Evolutionary conservation across 2,113 vertebrate species (phyloP).

Genomic region (Mobula birostris): DNA sequence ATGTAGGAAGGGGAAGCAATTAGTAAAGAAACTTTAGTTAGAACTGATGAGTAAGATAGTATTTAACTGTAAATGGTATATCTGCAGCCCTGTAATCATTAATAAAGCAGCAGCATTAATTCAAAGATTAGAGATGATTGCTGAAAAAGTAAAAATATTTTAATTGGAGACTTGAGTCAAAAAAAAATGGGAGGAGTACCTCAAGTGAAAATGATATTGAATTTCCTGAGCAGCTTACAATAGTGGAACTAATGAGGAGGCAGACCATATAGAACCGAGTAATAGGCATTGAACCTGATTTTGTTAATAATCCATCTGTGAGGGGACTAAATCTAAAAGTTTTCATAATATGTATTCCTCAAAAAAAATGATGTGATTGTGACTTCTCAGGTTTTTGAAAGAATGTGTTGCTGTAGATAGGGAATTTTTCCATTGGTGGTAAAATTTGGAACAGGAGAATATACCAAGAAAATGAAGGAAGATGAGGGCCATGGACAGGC

Average conservation of each 20-base stretch:
- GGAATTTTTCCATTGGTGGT: too few species aligned
- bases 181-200: not conserved
- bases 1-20: not conserved
- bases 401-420: not conserved
- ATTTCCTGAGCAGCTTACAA: not conserved
- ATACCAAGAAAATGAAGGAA: too few species aligned
- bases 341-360: not conserved
- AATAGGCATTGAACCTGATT: too few species aligned
- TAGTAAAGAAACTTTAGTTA: not conserved
- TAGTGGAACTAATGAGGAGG: not conserved
- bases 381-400: not conserved
- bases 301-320: too few species aligned
- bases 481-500: too few species aligned
- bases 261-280: too few species aligned
- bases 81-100: too few species aligned
- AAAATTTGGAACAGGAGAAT: too few species aligned
- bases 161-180: not conserved
- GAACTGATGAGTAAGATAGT: not conserved
- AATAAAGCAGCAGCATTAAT: not conserved
- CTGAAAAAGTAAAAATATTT: not conserved
- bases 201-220: not conserved
- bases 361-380: not conserved
- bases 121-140: not conserved
- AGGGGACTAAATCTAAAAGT: not conserved
- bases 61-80: too few species aligned